Conservation (phyloP, 2,113 vertebrate species). For the Macroglossus sobrinus region DNA sequence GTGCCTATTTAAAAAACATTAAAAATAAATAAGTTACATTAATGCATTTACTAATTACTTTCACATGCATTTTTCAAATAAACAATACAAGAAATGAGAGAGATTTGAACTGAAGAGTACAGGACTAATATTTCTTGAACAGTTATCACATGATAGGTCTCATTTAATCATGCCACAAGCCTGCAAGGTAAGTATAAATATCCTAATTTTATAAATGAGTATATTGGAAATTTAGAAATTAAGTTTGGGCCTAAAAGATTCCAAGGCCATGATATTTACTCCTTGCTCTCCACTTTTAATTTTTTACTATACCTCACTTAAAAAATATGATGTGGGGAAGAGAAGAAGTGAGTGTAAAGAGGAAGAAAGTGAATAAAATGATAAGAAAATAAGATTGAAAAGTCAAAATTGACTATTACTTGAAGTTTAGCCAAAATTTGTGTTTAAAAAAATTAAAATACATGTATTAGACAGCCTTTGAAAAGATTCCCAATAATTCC, state of each 20-base stretch:
- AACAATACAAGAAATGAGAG: not conserved
- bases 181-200: not conserved
- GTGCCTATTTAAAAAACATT: not conserved
- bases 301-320: not conserved
- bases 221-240: not conserved
- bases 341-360: not conserved
- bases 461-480: not conserved
- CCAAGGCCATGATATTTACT: not conserved
- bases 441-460: not conserved
- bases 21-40: not conserved
- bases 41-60: not conserved
- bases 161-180: not conserved
- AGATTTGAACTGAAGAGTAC: not conserved
- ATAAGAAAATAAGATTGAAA: not conserved
- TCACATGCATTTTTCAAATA: not conserved
- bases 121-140: not conserved
- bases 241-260: not conserved
- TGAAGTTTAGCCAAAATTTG: not conserved
- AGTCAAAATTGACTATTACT: not conserved
- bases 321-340: not conserved
- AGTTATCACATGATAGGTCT: not conserved
- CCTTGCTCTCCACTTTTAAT: not conserved
- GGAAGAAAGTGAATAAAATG: not conserved
- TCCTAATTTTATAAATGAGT: not conserved
- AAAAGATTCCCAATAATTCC: not conserved